Base-by-base conservation (phyloP, 2,888 invertebrate species). In the Drosophila neotestacea region DNA sequence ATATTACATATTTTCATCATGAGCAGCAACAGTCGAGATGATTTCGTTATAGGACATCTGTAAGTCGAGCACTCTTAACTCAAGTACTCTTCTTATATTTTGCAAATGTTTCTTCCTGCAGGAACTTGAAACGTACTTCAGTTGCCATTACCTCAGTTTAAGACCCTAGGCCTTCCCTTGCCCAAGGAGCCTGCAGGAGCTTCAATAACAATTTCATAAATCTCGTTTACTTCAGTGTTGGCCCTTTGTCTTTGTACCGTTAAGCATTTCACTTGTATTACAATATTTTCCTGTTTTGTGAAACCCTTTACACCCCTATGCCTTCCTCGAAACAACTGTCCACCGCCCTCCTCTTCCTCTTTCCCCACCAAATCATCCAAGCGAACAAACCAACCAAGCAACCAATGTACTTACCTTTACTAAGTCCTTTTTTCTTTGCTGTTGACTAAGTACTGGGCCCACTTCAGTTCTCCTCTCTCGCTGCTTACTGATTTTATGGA, bases 61-160 rank as follows among this genome's bases (percentile, higher is more conserved):
- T 10, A 2, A 13, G 55, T 44, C 36, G 44, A 36, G 10, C 36
- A 27, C 13, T 22, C 27, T 27, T 6, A 0, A 41, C 4, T 30
- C 11, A 16, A 32, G 27, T n/a, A 30, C 30, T 41, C 7, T 13
- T 46, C 22, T 22, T 50, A 11, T 30, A 10, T 38, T 16, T 54
- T 42, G 47, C 32, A 16, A 68, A 63, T 60, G 55, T 38, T 34
- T 39, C 52, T 63, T 58, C 34, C 68, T 39, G 55, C 47, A 59
- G 41, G 46, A 61, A 77, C 62, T 77, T 51, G 56, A 71, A 80
- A 56, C 62, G 54, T 56, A 73, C 78, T 77, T 81, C 54, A 77
- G 59, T 59, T 55, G 48, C 54, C 59, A 36, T 63, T 59, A 52
- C 50, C 55, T 39, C 50, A 44, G 28, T 39, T 62, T 60, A 39